phyloP scores from a whole-genome alignment of 2,113 vertebrate genomes.

The Montifringilla adamsi region DNA sequence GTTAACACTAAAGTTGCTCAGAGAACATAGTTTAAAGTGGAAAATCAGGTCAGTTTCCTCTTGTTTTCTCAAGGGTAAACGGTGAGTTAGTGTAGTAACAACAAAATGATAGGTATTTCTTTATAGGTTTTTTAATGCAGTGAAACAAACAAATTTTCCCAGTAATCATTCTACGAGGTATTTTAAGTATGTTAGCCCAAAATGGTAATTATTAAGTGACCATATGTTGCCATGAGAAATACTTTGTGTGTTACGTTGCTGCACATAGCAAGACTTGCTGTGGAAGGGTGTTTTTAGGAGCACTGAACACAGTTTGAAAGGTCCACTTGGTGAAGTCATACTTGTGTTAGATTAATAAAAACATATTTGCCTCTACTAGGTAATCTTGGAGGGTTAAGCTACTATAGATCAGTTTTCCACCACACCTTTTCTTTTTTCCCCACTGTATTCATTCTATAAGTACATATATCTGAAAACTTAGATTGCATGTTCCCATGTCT shows the following conservation, averaged over 20 bases:
- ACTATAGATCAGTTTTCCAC: background rate
- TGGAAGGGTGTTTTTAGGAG: background rate
- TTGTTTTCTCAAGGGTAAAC: background rate
- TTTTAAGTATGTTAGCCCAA: background rate
- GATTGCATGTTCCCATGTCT: background rate
- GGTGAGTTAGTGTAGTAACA: background rate
- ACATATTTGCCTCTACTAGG: background rate
- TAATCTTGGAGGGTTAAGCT: background rate
- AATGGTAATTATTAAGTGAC: background rate
- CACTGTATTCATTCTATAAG: background rate
- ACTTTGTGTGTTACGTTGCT: background rate
- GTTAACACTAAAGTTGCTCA: constrained; percentile 19
- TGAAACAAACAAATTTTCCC: constrained; percentile 5
- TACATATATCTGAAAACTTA: background rate
- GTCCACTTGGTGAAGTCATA: background rate
- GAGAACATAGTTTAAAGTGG: constrained; percentile 5
- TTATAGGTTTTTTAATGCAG: background rate
- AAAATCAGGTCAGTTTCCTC: constrained; percentile 30
- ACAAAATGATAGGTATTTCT: background rate
- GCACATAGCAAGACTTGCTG: background rate
- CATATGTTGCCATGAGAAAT: background rate
- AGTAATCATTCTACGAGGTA: background rate
- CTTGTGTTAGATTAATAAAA: background rate
- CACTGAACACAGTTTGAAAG: background rate
- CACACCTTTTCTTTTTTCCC: background rate